Conservation (phyloP, 2,797 vertebrate genomes). For the Etheostoma nigrum region DNA sequence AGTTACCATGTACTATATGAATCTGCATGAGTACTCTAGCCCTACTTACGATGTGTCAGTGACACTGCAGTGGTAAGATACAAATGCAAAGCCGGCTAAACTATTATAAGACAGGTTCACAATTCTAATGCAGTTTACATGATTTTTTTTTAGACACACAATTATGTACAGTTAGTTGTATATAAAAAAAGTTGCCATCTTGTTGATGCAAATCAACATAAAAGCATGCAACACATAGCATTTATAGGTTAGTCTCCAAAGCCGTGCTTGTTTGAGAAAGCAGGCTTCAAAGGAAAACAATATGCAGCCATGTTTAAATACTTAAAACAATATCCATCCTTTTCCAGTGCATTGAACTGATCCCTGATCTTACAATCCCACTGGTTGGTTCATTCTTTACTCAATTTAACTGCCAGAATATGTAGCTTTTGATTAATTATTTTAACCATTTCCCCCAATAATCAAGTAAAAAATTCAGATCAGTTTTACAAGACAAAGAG, state of each 20-base stretch:
- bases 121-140: conserved; percentile 39
- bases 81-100: conserved; percentile 42
- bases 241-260: conserved; percentile 66
- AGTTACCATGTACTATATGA: conserved; percentile 5
- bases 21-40: conserved; percentile 27
- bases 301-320: conserved; percentile 52
- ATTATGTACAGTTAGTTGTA: conserved; percentile 53
- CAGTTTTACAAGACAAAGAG: conserved; percentile 27
- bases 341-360: conserved; percentile 21
- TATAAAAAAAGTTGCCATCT: conserved; percentile 57
- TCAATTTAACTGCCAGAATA: background rate
- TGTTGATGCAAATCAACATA: conserved; percentile 70
- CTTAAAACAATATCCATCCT: conserved; percentile 40
- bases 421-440: conserved; percentile 3
- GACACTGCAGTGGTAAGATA: conserved; percentile 29
- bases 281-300: conserved; percentile 59
- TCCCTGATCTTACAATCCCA: conserved; percentile 17
- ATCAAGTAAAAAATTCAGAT: conserved; percentile 20
- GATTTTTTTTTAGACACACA: conserved; percentile 19
- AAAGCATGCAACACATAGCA: conserved; percentile 65
- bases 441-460: background rate
- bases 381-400: background rate
- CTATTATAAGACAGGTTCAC: conserved; percentile 41
- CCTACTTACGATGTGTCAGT: conserved; percentile 26
- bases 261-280: conserved; percentile 38